These are phyloP conservation scores for Crypturellus undulatus DNA, from an alignment of 2,113 vertebrate species.

Conservation along the genomic window DNA sequence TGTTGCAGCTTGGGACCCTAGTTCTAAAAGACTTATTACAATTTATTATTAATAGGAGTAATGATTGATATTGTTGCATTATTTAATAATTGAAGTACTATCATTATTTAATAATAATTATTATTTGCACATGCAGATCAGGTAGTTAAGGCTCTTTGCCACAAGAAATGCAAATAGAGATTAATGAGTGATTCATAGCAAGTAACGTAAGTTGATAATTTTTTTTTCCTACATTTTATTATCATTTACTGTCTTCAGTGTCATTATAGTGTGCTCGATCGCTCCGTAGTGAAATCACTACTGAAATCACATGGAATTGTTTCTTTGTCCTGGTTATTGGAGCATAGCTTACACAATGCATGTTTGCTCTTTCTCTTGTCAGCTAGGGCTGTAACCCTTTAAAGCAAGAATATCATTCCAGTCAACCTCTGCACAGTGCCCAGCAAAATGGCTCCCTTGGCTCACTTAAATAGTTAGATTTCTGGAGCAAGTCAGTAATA, in stretches of 20 bases:
- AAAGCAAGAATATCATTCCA: background rate
- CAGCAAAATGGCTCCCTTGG: background rate
- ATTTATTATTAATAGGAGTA: constrained; percentile 66
- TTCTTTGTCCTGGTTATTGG: background rate
- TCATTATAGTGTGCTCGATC: background rate
- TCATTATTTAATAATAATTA: constrained; percentile 63
- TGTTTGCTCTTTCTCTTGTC: background rate
- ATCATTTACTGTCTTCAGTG: constrained; percentile 14
- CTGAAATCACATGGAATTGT: constrained; percentile 29
- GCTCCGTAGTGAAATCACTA: constrained; percentile 37
- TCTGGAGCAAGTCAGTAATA: background rate
- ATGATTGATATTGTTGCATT: constrained; percentile 70
- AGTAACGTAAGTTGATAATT: constrained; percentile 44
- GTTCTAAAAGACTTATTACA: constrained; percentile 32
- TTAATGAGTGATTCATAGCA: constrained; percentile 56
- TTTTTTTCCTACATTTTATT: constrained; percentile 35
- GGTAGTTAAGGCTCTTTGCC: constrained; percentile 48
- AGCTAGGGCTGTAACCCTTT: background rate
- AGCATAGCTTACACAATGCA: background rate
- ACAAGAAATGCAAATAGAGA: constrained; percentile 64
- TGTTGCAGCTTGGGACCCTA: constrained; percentile 4
- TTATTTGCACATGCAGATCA: constrained; percentile 63
- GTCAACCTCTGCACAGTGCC: background rate
- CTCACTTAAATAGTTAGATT: background rate
- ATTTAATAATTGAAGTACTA: constrained; percentile 66